These are phyloP conservation scores for Rotaria magnacalcarata DNA, from an alignment of 2,888 invertebrate species.

Conservation along the genomic window DNA sequence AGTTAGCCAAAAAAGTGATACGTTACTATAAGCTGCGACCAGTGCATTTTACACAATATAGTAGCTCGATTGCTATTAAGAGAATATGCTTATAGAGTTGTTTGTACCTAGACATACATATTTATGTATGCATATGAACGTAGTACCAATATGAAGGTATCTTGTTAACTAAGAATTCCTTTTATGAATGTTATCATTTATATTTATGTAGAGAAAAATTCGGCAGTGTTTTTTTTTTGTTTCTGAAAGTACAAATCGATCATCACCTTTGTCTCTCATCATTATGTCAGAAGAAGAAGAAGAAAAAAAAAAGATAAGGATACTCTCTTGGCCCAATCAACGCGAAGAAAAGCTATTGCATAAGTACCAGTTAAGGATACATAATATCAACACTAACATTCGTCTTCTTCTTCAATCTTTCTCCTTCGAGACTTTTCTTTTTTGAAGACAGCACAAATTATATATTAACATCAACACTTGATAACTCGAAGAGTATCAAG, in stretches of 20 bases:
- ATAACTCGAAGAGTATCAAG: neutral
- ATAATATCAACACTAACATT: slow-evolving; percentile 17
- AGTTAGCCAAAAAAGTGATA: neutral
- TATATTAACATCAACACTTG: neutral
- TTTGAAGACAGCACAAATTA: neutral
- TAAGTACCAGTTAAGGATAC: neutral
- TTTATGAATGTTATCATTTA: neutral
- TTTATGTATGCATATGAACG: neutral
- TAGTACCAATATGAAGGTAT: neutral
- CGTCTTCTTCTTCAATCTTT: neutral
- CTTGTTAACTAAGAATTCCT: neutral
- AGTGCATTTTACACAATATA: neutral
- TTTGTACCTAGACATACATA: neutral
- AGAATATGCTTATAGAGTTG: neutral
- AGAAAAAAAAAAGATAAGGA: slow-evolving; percentile 4
- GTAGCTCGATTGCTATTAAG: neutral
- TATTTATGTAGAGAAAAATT: neutral
- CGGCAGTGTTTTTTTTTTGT: neutral
- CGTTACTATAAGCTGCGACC: too few species aligned
- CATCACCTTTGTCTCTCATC: slow-evolving; percentile 1
- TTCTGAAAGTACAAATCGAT: neutral
- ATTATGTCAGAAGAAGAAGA: neutral
- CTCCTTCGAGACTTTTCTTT: slow-evolving; percentile 5
- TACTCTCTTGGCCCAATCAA: neutral
- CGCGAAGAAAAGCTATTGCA: neutral